Percentiles rank a stretch among this genome's conserved stretches.
phyloP scores from a whole-genome alignment of 2,888 invertebrate genomes.

The Chesias legatella region DNA sequence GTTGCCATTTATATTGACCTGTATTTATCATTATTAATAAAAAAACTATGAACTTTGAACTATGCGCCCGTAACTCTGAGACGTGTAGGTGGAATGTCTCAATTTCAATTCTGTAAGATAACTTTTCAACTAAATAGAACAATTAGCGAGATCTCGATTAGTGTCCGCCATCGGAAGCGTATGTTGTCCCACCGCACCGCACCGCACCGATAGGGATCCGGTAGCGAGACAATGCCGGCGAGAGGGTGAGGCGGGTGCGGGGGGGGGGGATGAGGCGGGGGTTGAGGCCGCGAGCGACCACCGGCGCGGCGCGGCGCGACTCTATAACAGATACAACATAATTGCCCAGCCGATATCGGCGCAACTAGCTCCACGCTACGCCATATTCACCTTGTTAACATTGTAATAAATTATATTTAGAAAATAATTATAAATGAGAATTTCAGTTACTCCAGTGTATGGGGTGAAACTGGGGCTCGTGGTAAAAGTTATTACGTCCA shows the following conservation, averaged over 20 bases:
- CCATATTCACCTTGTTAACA: not conserved
- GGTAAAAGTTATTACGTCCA: no score
- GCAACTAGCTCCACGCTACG: slow-evolving; percentile 9
- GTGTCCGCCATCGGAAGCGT: slow-evolving; percentile 1
- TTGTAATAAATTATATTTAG: not conserved
- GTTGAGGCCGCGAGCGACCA: slow-evolving; percentile 31
- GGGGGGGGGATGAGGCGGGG: slow-evolving; percentile 9
- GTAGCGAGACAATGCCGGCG: not conserved
- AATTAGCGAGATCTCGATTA: slow-evolving; percentile 4
- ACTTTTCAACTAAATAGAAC: slow-evolving; percentile 7
- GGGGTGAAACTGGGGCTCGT: no score
- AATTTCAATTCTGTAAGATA: slow-evolving; percentile 1
- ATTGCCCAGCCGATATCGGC: slow-evolving; percentile 36
- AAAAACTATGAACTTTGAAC: no score
- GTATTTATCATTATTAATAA: no score
- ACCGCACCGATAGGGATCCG: not conserved
- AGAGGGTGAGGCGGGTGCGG: slow-evolving; percentile 8
- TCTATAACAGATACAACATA: slow-evolving; percentile 41
- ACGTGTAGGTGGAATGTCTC: no score
- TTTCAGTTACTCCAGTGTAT: no score
- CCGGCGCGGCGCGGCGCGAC: slow-evolving; percentile 43
- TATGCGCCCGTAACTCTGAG: no score
- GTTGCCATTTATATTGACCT: no score
- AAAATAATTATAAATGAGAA: no score
- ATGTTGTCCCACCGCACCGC: slow-evolving; percentile 3